phyloP scores from a whole-genome alignment of 2,888 invertebrate genomes.

The Imbricaverruca yamaguchii region DNA sequence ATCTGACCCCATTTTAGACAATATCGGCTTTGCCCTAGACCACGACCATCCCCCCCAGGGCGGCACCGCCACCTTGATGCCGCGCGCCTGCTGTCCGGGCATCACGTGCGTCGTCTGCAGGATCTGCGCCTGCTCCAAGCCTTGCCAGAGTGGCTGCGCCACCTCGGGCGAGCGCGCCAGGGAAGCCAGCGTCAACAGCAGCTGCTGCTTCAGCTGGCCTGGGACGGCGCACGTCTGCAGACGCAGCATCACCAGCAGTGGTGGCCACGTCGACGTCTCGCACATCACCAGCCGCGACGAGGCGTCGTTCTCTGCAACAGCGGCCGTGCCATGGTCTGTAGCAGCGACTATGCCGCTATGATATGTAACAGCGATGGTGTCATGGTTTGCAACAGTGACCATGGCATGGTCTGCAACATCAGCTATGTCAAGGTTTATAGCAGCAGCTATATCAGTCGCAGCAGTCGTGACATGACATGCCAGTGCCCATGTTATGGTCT shows the following conservation, averaged over 20 bases:
- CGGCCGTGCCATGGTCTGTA: too few species aligned
- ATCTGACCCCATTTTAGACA: too few species aligned
- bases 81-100: conserved; percentile 31
- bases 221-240: conserved; percentile 81
- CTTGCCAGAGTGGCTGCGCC: conserved; percentile 75
- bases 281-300: conserved; percentile 56
- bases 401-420: too few species aligned
- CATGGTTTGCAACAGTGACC: too few species aligned
- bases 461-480: too few species aligned
- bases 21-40: too few species aligned
- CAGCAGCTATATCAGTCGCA: too few species aligned
- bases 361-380: too few species aligned
- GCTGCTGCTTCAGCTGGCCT: conserved; percentile 71
- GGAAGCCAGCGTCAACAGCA: conserved; percentile 68
- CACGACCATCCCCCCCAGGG: too few species aligned
- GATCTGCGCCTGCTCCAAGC: conserved; percentile 71
- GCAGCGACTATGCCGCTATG: too few species aligned
- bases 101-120: conserved; percentile 49
- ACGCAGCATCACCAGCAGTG: conserved; percentile 68
- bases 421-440: too few species aligned
- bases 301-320: conserved; percentile 27
- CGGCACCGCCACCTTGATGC: conserved; percentile 25
- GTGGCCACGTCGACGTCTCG: conserved; percentile 73
- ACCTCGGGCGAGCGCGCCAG: conserved; percentile 68
- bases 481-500: too few species aligned